Conservation (phyloP, 2,888 invertebrate genomes). For the Heliconius aoede region DNA sequence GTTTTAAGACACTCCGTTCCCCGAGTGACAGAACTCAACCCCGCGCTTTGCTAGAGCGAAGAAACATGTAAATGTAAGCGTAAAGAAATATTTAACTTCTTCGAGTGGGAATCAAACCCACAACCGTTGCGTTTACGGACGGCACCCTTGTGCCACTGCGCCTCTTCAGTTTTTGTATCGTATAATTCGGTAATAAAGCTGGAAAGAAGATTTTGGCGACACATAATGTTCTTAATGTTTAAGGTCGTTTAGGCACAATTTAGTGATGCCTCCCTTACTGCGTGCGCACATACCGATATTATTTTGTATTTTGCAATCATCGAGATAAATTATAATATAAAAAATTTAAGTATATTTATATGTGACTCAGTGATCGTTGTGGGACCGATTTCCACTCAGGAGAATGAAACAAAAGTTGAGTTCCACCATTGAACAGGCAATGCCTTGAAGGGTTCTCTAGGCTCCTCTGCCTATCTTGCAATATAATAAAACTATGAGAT, state of each 20-base stretch:
- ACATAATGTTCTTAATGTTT: constrained; percentile 38
- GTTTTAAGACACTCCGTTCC: too few relatives aligned
- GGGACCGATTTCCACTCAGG: accelerated
- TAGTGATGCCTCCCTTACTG: constrained; percentile 18
- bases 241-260: constrained; percentile 35
- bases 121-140: too few relatives aligned
- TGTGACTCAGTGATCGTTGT: neutral
- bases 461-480: too few relatives aligned
- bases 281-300: constrained; percentile 14
- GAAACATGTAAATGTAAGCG: too few relatives aligned
- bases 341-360: too few relatives aligned
- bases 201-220: constrained; percentile 26
- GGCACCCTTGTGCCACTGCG: too few relatives aligned
- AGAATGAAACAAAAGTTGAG: too few relatives aligned
- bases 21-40: too few relatives aligned
- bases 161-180: constrained; percentile 30
- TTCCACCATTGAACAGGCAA: too few relatives aligned
- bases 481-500: neutral
- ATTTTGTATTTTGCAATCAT: constrained; percentile 16
- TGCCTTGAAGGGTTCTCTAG: neutral
- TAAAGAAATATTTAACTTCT: too few relatives aligned
- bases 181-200: constrained; percentile 41
- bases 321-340: neutral
- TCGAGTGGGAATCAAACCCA: too few relatives aligned
- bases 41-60: too few relatives aligned